These are phyloP conservation scores for Synergus japonicus DNA, from an alignment of 2,888 invertebrate species.

Conservation along the genomic window DNA sequence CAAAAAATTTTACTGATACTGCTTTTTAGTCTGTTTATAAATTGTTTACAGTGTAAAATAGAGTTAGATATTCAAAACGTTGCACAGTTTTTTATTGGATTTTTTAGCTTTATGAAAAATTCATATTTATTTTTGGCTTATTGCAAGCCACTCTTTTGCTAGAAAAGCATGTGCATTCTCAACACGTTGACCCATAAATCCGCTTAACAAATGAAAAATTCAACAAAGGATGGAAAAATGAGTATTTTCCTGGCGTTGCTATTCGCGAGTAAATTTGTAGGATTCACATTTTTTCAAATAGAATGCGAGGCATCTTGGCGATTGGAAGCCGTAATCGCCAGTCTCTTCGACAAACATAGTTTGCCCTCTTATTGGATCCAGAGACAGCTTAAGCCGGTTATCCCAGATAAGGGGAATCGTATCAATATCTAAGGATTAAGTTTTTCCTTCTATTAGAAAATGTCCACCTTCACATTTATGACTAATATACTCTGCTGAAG, in stretches of 20 bases:
- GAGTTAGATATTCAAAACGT: neutral
- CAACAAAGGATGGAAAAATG: constrained; percentile 6
- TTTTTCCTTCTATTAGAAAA: constrained; percentile 21
- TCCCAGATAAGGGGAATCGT: constrained; percentile 37
- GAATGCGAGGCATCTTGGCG: constrained; percentile 33
- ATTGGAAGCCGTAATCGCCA: constrained; percentile 39
- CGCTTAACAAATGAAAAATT: constrained; percentile 13
- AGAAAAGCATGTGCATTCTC: neutral
- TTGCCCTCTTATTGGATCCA: constrained; percentile 40
- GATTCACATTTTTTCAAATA: constrained; percentile 5
- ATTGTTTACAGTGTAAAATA: neutral
- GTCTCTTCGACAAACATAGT: constrained; percentile 38
- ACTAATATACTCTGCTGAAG: constrained; percentile 25
- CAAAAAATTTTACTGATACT: too few relatives aligned
- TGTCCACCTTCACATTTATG: constrained; percentile 15
- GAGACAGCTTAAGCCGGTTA: constrained; percentile 38
- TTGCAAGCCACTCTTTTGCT: neutral
- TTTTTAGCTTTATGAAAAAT: neutral
- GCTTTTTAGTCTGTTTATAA: neutral
- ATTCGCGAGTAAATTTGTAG: constrained; percentile 9
- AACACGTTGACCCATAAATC: constrained; percentile 9
- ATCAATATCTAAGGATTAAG: constrained; percentile 41
- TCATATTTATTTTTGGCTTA: constrained; percentile 10
- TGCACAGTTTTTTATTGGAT: neutral
- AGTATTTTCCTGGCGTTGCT: neutral